Evolutionary conservation across 2,113 vertebrate genomes (phyloP).

Genomic region (Hucho hucho): DNA sequence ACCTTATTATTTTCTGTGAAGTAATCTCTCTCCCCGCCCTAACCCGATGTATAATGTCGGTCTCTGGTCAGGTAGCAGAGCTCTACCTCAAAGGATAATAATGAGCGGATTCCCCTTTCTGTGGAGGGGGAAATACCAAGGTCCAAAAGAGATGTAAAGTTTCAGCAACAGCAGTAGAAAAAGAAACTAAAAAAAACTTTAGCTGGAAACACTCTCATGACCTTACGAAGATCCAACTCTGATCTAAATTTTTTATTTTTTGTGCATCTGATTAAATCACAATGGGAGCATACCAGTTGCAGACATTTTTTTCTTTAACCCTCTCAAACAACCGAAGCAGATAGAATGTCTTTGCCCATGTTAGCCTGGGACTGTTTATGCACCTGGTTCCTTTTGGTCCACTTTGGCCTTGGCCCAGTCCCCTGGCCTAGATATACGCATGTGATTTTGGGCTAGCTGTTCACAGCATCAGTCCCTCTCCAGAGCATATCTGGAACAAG

Average conservation of each 20-base stretch:
- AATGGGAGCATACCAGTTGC: no score
- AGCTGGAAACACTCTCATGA: constrained; percentile 33
- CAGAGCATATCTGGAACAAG: constrained; percentile 60
- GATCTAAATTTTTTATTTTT: no score
- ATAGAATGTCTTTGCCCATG: constrained; percentile 43
- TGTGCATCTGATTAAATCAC: no score
- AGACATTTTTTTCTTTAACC: no score
- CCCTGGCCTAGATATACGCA: constrained; percentile 4
- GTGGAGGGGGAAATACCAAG: constrained; percentile 32
- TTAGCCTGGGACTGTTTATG: constrained; percentile 53
- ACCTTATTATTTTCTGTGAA: no score
- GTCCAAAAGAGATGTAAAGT: constrained; percentile 27
- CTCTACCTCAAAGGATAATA: constrained; percentile 47
- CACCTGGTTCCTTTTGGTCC: constrained; percentile 59
- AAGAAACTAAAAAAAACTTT: constrained; percentile 53
- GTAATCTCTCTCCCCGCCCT: no score
- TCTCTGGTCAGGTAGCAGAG: no score
- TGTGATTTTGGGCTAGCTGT: constrained; percentile 13
- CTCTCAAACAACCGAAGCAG: constrained; percentile 53
- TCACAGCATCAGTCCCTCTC: constrained; percentile 24
- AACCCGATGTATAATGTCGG: no score
- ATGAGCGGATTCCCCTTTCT: constrained; percentile 30
- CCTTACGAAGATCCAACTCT: no score
- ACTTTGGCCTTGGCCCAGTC: constrained; percentile 19
- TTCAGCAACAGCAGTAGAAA: constrained; percentile 44